Base-by-base conservation (phyloP, 2,888 invertebrate genomes). In the Strigamia maritima region DNA sequence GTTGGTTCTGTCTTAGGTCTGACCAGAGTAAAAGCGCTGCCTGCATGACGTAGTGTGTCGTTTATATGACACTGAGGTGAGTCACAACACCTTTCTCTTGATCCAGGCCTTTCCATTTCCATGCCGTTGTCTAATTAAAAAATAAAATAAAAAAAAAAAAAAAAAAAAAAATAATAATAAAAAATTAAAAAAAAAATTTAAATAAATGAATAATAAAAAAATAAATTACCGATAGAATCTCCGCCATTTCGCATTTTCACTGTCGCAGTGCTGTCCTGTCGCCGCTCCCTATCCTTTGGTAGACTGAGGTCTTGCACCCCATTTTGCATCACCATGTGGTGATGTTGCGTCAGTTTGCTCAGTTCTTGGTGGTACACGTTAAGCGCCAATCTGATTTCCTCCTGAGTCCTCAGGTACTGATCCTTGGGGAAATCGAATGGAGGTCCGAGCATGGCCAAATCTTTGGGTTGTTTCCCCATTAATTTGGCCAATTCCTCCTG, bases 401-500 rank as follows among this genome's bases (percentile, higher is more conserved):
- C 95, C 82, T 91, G 92, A n/a, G 93, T 85, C 60, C 85, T 82
- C 80, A 85, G 85, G 83, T 84, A 85, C 75, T 81, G 81, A 75
- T 82, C 81, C 76, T 81, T 79, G 49, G 80, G 78, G 49, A 80
- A 80, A 16, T 80, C 79, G n/a, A 81, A 40, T 84, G 79, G 79
- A 24, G 65, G 44, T 14, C 75, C 80, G 24, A 38, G 75, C 75
- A 74, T 54, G 7, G 49, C 79, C 19, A 76, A 60, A 16, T 81
- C 81, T 77, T 81, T 80, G 49, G 78, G 79, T 4, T 79, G 74
- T 26, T 79, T 75, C 40, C 86, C 94, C 91, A 97, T 95, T 79
- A 98, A 90, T 86, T 97, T 97, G 80, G 94, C 93, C 81, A 97
- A 88, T 86, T 98, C 97, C 85, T 97, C 96, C 84, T 97, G 96